A percentile compares a stretch with the other conserved stretches of the same genome.
These are phyloP conservation scores for Oncorhynchus kisutch DNA, from an alignment of 2,113 vertebrate genomes.

Conservation along the genomic window DNA sequence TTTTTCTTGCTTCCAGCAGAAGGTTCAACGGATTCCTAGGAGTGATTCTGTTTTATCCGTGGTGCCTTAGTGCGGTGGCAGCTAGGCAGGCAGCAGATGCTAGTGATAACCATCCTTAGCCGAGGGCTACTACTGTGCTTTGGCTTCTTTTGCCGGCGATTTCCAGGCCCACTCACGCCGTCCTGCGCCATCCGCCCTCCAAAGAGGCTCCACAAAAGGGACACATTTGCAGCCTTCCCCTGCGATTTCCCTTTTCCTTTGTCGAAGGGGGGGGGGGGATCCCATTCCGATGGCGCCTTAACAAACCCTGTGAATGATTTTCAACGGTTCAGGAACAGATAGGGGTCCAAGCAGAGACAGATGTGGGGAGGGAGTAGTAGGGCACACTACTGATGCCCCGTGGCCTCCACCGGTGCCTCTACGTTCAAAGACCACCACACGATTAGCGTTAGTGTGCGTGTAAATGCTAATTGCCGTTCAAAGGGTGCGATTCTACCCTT, in stretches of 20 bases:
- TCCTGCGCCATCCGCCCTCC: conserved; percentile 39
- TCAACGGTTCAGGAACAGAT: conserved; percentile 48
- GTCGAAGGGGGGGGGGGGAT: conserved; percentile 27
- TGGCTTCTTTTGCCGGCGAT: conserved; percentile 48
- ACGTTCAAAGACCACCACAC: conserved; percentile 3
- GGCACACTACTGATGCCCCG: conserved; percentile 26
- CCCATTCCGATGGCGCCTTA: conserved; percentile 25
- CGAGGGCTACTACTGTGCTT: conserved; percentile 50
- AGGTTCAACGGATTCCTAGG: conserved; percentile 48
- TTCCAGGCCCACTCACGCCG: conserved; percentile 52
- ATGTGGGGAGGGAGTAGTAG: conserved; percentile 36
- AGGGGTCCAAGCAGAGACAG: conserved; percentile 48
- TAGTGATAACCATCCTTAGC: conserved; percentile 50
- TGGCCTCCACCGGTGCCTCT: conserved; percentile 27
- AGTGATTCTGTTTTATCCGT: conserved; percentile 51
- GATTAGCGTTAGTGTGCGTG: conserved; percentile 18
- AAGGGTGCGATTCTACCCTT: neutral
- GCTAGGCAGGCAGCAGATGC: conserved; percentile 22
- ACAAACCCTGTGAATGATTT: conserved; percentile 46
- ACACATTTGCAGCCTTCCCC: conserved; percentile 46
- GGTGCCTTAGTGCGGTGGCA: conserved; percentile 31
- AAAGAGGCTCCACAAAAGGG: conserved; percentile 42
- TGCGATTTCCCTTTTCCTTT: conserved; percentile 40
- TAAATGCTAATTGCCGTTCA: neutral
- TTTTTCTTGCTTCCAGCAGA: conserved; percentile 33